These are phyloP conservation scores for Eudemis profundana DNA, from an alignment of 2,888 invertebrate genomes.

Conservation along the genomic window DNA sequence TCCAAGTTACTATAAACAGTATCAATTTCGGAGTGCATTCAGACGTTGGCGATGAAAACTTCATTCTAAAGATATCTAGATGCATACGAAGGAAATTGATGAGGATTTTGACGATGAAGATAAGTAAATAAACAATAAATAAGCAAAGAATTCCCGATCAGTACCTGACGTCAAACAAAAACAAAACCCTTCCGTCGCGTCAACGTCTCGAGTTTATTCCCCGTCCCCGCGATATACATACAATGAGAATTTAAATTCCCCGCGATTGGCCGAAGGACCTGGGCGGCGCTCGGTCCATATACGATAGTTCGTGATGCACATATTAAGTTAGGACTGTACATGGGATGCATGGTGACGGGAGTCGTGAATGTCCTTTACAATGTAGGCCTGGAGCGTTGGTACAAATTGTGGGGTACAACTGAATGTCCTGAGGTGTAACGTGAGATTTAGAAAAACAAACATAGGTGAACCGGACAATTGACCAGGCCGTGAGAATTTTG, in stretches of 20 bases:
- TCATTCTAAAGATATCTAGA: conserved; percentile 7
- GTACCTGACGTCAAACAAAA: conserved; percentile 38
- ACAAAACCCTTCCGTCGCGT: conserved; percentile 55
- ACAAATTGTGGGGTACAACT: conserved; percentile 42
- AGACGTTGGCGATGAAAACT: no score
- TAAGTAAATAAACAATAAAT: conserved; percentile 31
- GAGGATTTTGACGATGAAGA: not conserved
- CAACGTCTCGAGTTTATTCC: conserved; percentile 75
- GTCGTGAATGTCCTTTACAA: conserved; percentile 78
- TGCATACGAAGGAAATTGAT: not conserved
- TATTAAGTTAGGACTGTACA: conserved; percentile 83
- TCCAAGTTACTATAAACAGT: no score
- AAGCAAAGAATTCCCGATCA: conserved; percentile 14
- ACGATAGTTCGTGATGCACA: conserved; percentile 83
- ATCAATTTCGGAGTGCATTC: no score
- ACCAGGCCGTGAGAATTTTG: not conserved
- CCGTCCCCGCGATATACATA: conserved; percentile 78
- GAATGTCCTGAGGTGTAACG: conserved; percentile 40
- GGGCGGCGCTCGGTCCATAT: conserved; percentile 77
- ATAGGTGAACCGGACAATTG: not conserved
- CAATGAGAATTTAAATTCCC: conserved; percentile 81
- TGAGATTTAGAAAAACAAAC: conserved; percentile 19
- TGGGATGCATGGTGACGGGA: conserved; percentile 73
- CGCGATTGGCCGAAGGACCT: conserved; percentile 76
- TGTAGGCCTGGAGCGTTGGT: conserved; percentile 59